Evolutionary conservation across 2,888 invertebrate species (phyloP).

Genomic region (Lacanobia wlatinum): DNA sequence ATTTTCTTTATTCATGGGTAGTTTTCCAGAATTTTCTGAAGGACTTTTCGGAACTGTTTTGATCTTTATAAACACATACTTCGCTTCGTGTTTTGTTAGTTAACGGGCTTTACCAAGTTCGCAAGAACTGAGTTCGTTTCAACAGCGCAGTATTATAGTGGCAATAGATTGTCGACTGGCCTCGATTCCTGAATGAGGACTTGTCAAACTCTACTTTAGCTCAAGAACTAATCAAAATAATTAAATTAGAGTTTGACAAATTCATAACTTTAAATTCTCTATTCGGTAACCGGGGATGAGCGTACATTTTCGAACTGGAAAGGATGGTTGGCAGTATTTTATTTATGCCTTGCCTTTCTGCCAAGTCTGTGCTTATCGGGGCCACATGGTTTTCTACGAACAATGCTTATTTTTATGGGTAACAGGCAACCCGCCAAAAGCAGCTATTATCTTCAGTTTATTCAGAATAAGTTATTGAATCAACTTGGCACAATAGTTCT

Average conservation of each 20-base stretch:
- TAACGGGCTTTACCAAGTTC: background rate
- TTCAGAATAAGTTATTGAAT: slow-evolving; percentile 31
- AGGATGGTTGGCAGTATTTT: background rate
- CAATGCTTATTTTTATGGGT: slow-evolving; percentile 39
- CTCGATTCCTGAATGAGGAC: too few species aligned
- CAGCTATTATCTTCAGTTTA: slow-evolving; percentile 20
- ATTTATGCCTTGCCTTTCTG: background rate
- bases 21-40: slow-evolving; percentile 1
- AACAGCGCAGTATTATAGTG: too few species aligned
- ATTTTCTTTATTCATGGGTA: slow-evolving; percentile 12
- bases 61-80: background rate
- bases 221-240: background rate
- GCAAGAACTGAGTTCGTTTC: background rate
- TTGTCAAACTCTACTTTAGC: background rate
- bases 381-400: slow-evolving; percentile 16
- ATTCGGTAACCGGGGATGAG: background rate
- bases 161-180: too few species aligned
- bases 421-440: slow-evolving; percentile 41
- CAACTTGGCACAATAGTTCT: slow-evolving; percentile 46
- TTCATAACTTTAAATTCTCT: background rate
- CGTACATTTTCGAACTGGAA: background rate
- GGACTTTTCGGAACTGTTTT: background rate
- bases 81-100: background rate
- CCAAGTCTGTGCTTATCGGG: slow-evolving; percentile 21
- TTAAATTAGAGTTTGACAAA: background rate